Conservation (phyloP, 2,888 invertebrate species). For the Nomada ruficornis region DNA sequence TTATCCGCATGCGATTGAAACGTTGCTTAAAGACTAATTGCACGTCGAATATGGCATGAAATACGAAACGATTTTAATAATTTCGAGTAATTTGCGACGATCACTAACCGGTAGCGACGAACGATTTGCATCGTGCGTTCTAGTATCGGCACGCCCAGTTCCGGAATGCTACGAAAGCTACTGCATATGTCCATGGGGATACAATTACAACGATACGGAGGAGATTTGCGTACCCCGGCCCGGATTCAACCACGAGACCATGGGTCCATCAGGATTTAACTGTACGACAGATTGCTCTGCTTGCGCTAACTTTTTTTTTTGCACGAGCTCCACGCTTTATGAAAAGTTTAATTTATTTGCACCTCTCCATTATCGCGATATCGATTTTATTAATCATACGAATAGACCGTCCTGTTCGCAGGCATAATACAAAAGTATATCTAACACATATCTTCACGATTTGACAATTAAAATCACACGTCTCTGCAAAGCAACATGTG, state of each 20-base stretch:
- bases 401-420: neutral
- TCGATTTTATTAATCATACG: neutral
- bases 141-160: slow-evolving; percentile 81
- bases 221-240: slow-evolving; percentile 82
- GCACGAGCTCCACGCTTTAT: slow-evolving; percentile 8
- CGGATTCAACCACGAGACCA: slow-evolving; percentile 82
- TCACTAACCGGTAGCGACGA: slow-evolving; percentile 61
- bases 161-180: slow-evolving; percentile 84
- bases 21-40: slow-evolving; percentile 48
- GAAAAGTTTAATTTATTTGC: slow-evolving; percentile 1
- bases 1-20: neutral
- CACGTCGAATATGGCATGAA: slow-evolving; percentile 47
- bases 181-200: slow-evolving; percentile 85
- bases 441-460: neutral
- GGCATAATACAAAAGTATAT: neutral
- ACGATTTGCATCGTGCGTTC: slow-evolving; percentile 73
- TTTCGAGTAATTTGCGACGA: slow-evolving; percentile 18
- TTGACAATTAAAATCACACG: neutral
- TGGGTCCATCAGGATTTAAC: slow-evolving; percentile 83
- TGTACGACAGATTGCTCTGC: slow-evolving; percentile 77
- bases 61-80: slow-evolving; percentile 15
- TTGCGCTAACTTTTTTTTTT: slow-evolving; percentile 24
- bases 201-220: slow-evolving; percentile 79
- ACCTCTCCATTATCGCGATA: neutral
- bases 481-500: no score